Percentiles rank a stretch among this genome's conserved stretches.
phyloP scores from a whole-genome alignment of 2,888 invertebrate species.

The Caenorhabditis angaria region DNA sequence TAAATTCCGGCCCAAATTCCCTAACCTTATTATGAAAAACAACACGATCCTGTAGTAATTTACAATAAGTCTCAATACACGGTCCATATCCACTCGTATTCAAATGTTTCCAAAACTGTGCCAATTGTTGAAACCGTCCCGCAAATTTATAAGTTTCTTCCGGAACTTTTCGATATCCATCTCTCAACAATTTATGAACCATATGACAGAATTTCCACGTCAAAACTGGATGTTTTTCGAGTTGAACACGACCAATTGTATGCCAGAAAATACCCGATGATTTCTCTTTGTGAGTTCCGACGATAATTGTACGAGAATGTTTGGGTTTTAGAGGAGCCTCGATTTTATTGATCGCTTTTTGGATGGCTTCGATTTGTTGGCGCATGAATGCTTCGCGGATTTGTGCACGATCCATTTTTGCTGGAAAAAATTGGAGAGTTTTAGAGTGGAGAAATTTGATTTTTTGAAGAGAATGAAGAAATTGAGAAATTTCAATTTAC shows the following conservation, averaged over 20 bases:
- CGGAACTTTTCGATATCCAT: conserved; percentile 81
- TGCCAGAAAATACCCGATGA: conserved; percentile 86
- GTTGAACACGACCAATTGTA: conserved; percentile 79
- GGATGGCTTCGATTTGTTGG: conserved; percentile 83
- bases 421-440: conserved; percentile 3
- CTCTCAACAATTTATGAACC: conserved; percentile 90
- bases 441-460: neutral
- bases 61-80: conserved; percentile 87
- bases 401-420: conserved; percentile 34
- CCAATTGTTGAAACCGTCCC: conserved; percentile 62
- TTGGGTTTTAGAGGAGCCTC: conserved; percentile 97
- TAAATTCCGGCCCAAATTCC: too few relatives aligned
- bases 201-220: conserved; percentile 99
- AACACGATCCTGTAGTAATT: conserved; percentile 86
- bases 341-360: conserved; percentile 89
- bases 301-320: conserved; percentile 84
- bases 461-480: neutral
- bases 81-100: conserved; percentile 89
- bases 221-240: conserved; percentile 91
- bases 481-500: too few relatives aligned
- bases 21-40: conserved; percentile 88
- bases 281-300: conserved; percentile 71
- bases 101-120: conserved; percentile 78
- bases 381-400: conserved; percentile 36
- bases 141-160: conserved; percentile 51